Conservation (phyloP, 1,140 invertebrate genomes). For the Heliconius eleuchia region DNA sequence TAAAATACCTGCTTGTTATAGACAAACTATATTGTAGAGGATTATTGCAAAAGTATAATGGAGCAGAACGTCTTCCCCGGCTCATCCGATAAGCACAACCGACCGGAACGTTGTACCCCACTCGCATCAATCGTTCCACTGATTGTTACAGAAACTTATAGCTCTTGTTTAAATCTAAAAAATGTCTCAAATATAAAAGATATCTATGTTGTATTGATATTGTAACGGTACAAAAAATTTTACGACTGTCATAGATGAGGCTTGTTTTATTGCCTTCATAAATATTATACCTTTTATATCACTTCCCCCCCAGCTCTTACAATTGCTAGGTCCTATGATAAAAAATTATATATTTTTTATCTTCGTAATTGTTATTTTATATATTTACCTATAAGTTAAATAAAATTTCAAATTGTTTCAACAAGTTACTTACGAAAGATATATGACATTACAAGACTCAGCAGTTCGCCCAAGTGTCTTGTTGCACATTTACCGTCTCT, state of each 20-base stretch:
- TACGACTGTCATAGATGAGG: conserved; percentile 37
- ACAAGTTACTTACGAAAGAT: conserved; percentile 14
- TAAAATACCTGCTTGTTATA: not conserved
- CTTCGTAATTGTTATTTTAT: not conserved
- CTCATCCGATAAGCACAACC: conserved; percentile 70
- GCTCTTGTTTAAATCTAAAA: conserved; percentile 48
- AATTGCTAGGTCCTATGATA: not conserved
- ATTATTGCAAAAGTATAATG: conserved; percentile 67
- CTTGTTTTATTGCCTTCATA: conserved; percentile 41
- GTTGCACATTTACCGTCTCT: not conserved
- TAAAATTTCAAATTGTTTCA: not conserved
- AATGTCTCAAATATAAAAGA: conserved; percentile 29
- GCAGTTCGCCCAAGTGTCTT: conserved; percentile 51
- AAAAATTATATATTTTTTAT: not conserved
- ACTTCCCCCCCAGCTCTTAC: conserved; percentile 26
- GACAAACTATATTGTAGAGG: conserved; percentile 32
- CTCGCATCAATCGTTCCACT: conserved; percentile 68
- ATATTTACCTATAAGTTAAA: not conserved
- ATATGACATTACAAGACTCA: conserved; percentile 52
- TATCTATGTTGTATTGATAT: conserved; percentile 25
- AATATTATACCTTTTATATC: conserved; percentile 36
- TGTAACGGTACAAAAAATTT: conserved; percentile 34
- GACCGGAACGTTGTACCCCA: conserved; percentile 70
- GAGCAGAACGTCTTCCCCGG: conserved; percentile 69
- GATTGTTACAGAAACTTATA: conserved; percentile 61